Evolutionary conservation across 1,140 invertebrate genomes (phyloP), one percentile per base, ranked within the genome.

Genomic region (Homarus americanus): DNA sequence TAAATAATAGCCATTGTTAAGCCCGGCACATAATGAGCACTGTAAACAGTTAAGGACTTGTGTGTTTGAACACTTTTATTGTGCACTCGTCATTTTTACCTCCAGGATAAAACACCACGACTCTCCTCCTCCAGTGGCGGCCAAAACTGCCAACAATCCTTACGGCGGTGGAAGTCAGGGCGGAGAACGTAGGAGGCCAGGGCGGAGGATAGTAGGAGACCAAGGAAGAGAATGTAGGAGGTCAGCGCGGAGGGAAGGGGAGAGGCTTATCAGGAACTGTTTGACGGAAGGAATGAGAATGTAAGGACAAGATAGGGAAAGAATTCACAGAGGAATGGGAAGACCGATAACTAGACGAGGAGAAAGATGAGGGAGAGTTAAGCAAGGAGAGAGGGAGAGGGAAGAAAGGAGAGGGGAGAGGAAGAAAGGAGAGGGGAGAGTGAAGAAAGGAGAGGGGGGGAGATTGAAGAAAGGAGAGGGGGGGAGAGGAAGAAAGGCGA

Each of bases 1-100:
- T 58, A 82, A 82, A 66, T 66, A 82, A 53, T 34, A 20, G 9
- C 79, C 49, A 82, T 82, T 82, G 79, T 82, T 58, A 58, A 82
- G 49, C 17, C 79, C 15, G 53, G 41, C n/a, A 20, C 79, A 63
- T 82, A 82, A 82, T 82, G 79, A 82, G 79, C 79, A 63, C n/a
- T 58, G 79, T 82, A 82, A 82, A 82, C 79, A 82, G 44, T 82
- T 63, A 7, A 36, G 12, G 24, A 38, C 79, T 82, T 32, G 32
- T 38, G 41, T 0, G 32, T 82, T 38, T 5, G 79, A 12, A 28
- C 36, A 58, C 20, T 82, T 63, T 82, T 82, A 82, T 63, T n/a
- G n/a, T n/a, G n/a, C n/a, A n/a, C n/a, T n/a, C n/a, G n/a, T n/a
- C n/a, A n/a, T n/a, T n/a, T n/a, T n/a, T n/a, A n/a, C n/a, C n/a